Percentiles rank a stretch among this genome's conserved stretches.
Conservation (phyloP, 2,888 invertebrate species). For the Dusona sp. region DNA sequence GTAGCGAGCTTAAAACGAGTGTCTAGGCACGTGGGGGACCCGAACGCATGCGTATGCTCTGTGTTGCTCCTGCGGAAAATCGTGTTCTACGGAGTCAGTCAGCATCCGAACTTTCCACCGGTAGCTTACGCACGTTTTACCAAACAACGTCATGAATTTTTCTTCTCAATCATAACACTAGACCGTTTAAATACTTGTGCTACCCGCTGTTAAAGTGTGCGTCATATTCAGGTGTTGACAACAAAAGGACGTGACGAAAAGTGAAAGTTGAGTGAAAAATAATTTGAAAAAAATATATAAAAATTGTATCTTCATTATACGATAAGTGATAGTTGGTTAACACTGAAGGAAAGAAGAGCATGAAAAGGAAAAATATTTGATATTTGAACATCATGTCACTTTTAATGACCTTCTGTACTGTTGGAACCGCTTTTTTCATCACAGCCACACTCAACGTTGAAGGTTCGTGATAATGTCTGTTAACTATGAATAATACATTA, state of each 20-base stretch:
- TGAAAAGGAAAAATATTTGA: conserved; percentile 4
- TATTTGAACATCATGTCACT: conserved; percentile 63
- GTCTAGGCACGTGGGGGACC: conserved; percentile 79
- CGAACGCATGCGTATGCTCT: conserved; percentile 80
- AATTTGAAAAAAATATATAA: background rate
- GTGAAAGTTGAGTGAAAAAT: conserved; percentile 1
- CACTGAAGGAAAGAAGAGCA: background rate
- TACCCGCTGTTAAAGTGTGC: background rate
- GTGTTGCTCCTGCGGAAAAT: conserved; percentile 81
- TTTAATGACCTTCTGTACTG: conserved; percentile 45
- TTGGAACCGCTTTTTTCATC: conserved; percentile 57
- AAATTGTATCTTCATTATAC: background rate
- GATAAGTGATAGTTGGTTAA: conserved; percentile 14
- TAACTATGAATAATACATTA: background rate
- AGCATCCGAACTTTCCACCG: conserved; percentile 79
- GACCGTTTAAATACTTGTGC: background rate
- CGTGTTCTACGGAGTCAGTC: conserved; percentile 77
- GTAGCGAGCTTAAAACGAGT: conserved; percentile 72
- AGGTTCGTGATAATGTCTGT: conserved; percentile 63
- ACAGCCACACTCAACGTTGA: conserved; percentile 59
- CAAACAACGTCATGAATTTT: conserved; percentile 10
- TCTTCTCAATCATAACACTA: background rate
- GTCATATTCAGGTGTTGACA: background rate
- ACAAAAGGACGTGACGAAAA: background rate
- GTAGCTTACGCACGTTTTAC: conserved; percentile 73